phyloP scores from a whole-genome alignment of 1,140 invertebrate species.

The Drepana arcuata region DNA sequence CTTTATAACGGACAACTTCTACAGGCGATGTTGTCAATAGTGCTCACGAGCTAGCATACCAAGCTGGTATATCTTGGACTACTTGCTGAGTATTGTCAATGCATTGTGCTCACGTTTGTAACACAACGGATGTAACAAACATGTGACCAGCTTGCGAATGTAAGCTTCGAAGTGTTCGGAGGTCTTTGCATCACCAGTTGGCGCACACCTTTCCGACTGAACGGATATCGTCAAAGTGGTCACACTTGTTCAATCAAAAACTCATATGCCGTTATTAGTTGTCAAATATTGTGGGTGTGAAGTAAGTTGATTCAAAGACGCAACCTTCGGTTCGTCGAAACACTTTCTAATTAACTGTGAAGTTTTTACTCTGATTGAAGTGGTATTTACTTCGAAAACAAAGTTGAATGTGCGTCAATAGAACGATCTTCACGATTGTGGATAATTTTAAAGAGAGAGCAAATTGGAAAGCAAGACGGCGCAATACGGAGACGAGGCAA shows the following conservation, averaged over 20 bases:
- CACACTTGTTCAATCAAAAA: too few relatives aligned
- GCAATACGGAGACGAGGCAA: conserved; percentile 62
- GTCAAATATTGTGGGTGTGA: too few relatives aligned
- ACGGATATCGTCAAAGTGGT: too few relatives aligned
- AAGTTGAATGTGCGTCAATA: too few relatives aligned
- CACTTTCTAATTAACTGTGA: too few relatives aligned
- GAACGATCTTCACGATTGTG: too few relatives aligned
- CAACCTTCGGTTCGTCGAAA: too few relatives aligned
- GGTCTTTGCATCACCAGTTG: conserved; percentile 34
- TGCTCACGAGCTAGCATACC: conserved; percentile 26
- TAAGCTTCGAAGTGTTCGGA: conserved; percentile 20
- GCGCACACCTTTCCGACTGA: conserved; percentile 25
- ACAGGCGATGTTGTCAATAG: conserved; percentile 36
- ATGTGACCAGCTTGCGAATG: conserved; percentile 49
- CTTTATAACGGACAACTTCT: conserved; percentile 38
- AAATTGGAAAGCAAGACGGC: too few relatives aligned
- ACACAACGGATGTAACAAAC: conserved; percentile 48
- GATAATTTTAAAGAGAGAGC: background rate
- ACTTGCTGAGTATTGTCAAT: conserved; percentile 23
- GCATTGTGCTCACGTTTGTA: conserved; percentile 49
- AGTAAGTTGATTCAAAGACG: too few relatives aligned
- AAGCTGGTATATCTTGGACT: conserved; percentile 23
- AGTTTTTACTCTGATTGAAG: too few relatives aligned
- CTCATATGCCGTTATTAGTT: too few relatives aligned
- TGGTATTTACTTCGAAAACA: too few relatives aligned